A percentile compares a stretch with the other conserved stretches of the same genome.
phyloP scores from a whole-genome alignment of 1,140 invertebrate genomes.

The Onthophagus taurus region DNA sequence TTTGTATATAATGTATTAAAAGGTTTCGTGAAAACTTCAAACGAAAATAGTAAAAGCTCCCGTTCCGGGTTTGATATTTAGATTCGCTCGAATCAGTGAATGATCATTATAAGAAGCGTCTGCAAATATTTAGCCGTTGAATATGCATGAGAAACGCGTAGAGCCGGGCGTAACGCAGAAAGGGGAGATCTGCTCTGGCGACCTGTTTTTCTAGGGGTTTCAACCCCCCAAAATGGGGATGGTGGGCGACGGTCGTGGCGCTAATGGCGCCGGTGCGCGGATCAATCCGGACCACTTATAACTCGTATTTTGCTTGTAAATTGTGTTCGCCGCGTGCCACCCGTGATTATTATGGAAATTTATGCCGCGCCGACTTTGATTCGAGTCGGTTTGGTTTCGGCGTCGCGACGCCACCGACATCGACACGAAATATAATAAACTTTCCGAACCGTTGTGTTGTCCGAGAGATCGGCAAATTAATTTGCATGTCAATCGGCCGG shows the following conservation, averaged over 20 bases:
- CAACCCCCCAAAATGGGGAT: slow-evolving; percentile 7
- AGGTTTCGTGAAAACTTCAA: too few relatives aligned
- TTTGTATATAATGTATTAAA: too few relatives aligned
- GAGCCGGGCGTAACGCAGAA: too few relatives aligned
- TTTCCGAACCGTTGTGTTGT: too few relatives aligned
- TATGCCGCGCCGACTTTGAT: slow-evolving; percentile 4
- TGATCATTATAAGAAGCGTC: slow-evolving; percentile 18
- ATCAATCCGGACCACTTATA: slow-evolving; percentile 23
- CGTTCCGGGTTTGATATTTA: too few relatives aligned
- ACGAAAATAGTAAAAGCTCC: too few relatives aligned
- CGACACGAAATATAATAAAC: too few relatives aligned
- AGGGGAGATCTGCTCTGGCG: too few relatives aligned
- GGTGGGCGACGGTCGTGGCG: slow-evolving; percentile 14
- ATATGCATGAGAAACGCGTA: slow-evolving; percentile 29
- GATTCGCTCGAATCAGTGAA: slow-evolving; percentile 14
- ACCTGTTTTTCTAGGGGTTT: slow-evolving; percentile 31
- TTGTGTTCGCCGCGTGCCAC: slow-evolving; percentile 18
- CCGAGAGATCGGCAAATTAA: too few relatives aligned
- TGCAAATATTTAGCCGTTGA: slow-evolving; percentile 33
- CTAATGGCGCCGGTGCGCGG: slow-evolving; percentile 17
- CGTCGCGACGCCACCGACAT: too few relatives aligned
- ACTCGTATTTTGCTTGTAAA: slow-evolving; percentile 21
- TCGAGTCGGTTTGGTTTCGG: too few relatives aligned
- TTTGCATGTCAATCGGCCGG: too few relatives aligned
- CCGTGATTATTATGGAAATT: slow-evolving; percentile 14